Evolutionary conservation across 2,113 vertebrate species (phyloP).

Genomic region (Gymnorhina tibicen): DNA sequence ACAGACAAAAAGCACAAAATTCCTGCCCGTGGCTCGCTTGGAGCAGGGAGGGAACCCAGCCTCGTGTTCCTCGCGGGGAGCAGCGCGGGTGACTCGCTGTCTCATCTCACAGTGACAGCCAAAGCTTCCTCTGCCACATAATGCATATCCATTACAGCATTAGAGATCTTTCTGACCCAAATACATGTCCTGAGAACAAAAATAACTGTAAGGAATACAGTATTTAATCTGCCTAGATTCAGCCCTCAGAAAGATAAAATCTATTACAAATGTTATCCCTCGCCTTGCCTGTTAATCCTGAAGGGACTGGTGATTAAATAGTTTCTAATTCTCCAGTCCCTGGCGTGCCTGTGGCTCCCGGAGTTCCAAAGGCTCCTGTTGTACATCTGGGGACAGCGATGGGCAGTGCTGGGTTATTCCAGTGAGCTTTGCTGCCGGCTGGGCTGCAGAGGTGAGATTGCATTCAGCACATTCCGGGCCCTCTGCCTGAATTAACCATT

Average conservation of each 20-base stretch:
- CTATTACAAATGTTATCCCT: neutral
- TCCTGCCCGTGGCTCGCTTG: neutral
- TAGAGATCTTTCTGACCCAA: conserved; percentile 15
- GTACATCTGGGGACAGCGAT: neutral
- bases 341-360: neutral
- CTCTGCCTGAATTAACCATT: neutral
- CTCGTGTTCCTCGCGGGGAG: neutral
- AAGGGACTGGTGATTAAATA: neutral
- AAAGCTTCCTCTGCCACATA: neutral
- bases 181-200: neutral
- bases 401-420: neutral
- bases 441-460: neutral
- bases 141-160: neutral
- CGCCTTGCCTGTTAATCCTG: neutral
- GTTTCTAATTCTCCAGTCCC: neutral
- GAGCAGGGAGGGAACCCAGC: neutral
- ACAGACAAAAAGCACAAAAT: accelerated
- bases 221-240: neutral
- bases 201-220: conserved; percentile 1
- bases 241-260: neutral
- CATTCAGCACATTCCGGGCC: neutral
- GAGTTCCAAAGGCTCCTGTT: neutral
- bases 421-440: neutral
- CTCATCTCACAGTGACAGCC: neutral
- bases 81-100: neutral